A percentile compares a stretch with the other conserved stretches of the same genome.
Evolutionary conservation across 2,113 vertebrate species (phyloP).

Genomic region (Hirundichthys speculiger): DNA sequence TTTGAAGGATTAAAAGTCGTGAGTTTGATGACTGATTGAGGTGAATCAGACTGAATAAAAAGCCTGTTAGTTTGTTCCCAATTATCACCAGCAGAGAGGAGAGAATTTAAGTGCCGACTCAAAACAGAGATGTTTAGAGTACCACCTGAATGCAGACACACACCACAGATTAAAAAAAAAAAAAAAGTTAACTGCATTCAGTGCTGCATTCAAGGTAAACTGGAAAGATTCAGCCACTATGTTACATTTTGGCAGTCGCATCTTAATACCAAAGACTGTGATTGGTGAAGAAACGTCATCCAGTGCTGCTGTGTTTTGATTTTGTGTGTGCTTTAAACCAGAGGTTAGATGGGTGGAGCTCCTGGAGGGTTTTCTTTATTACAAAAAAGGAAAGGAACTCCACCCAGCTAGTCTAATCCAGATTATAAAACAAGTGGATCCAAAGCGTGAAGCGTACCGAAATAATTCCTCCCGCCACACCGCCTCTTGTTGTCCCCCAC

Average conservation of each 20-base stretch:
- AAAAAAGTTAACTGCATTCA: conserved; percentile 32
- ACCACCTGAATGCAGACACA: conserved; percentile 12
- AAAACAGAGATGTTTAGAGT: conserved; percentile 39
- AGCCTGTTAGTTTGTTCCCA: conserved; percentile 22
- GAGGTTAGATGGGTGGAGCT: conserved; percentile 13
- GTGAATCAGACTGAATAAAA: conserved; percentile 30
- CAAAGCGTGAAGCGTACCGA: conserved; percentile 4
- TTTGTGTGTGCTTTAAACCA: not conserved
- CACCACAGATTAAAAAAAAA: not conserved
- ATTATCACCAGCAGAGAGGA: conserved; percentile 19
- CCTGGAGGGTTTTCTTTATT: not conserved
- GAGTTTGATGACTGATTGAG: conserved; percentile 39
- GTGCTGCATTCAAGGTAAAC: conserved; percentile 25
- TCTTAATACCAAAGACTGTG: conserved; percentile 15
- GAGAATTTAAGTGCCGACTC: conserved; percentile 59
- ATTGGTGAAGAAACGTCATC: conserved; percentile 40
- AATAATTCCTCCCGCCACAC: conserved; percentile 21
- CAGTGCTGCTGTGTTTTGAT: conserved; percentile 32
- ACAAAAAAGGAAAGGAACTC: conserved; percentile 8
- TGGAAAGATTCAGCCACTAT: conserved; percentile 20
- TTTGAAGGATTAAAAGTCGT: conserved; percentile 27
- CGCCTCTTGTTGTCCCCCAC: conserved; percentile 13
- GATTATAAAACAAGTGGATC: conserved; percentile 42
- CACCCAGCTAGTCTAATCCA: conserved; percentile 26
- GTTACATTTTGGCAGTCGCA: conserved; percentile 1